These are phyloP conservation scores for Ceratitis capitata DNA, from an alignment of 1,140 invertebrate genomes.

Conservation along the genomic window DNA sequence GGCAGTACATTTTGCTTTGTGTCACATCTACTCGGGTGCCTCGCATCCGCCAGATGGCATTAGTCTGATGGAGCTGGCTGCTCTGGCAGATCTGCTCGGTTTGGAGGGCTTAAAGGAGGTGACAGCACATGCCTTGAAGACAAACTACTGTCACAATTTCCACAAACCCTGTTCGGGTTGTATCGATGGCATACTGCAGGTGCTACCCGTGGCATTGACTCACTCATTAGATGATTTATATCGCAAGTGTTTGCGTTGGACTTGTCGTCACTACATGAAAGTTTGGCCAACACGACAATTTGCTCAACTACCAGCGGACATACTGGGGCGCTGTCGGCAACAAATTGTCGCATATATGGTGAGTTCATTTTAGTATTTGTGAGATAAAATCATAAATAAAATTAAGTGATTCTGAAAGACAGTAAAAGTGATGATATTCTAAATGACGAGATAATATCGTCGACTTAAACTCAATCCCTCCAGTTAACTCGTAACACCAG, in stretches of 20 bases:
- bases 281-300: constrained; percentile 90
- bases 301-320: constrained; percentile 79
- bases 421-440: too few species aligned
- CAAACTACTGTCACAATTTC: constrained; percentile 85
- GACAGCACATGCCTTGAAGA: constrained; percentile 84
- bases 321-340: constrained; percentile 84
- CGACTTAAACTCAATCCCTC: too few species aligned
- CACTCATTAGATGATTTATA: constrained; percentile 90
- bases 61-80: constrained; percentile 85
- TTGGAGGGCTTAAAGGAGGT: constrained; percentile 90
- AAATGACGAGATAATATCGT: too few species aligned
- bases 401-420: too few species aligned
- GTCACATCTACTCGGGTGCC: constrained; percentile 91
- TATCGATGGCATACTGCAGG: constrained; percentile 81
- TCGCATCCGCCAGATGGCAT: constrained; percentile 85
- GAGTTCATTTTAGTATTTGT: constrained; percentile 41
- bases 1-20: constrained; percentile 87
- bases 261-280: constrained; percentile 83
- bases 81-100: constrained; percentile 86
- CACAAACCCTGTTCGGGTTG: constrained; percentile 80
- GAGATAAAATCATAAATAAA: too few species aligned
- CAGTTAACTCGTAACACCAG: too few species aligned
- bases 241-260: constrained; percentile 84
- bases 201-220: constrained; percentile 80
- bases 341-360: constrained; percentile 74